phyloP scores from a whole-genome alignment of 2,797 vertebrate species.

The Pangasius krempfi region DNA sequence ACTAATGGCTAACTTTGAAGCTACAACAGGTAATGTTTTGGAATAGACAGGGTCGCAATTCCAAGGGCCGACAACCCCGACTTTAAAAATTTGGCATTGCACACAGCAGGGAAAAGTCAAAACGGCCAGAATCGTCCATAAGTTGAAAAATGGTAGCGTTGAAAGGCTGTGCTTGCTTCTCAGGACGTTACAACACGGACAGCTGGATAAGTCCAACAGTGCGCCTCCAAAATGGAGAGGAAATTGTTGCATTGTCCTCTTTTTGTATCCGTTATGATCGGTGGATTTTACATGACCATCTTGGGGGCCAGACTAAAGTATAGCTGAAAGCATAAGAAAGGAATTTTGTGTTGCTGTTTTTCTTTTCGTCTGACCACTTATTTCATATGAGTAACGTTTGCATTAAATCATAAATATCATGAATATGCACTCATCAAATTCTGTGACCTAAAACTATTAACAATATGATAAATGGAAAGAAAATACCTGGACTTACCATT shows the following conservation, averaged over 20 bases:
- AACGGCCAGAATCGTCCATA: constrained; percentile 76
- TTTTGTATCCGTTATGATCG: constrained; percentile 60
- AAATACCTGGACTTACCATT: not conserved
- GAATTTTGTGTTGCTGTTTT: not conserved
- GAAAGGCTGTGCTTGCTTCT: constrained; percentile 61
- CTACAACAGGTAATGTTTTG: constrained; percentile 70
- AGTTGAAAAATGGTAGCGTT: constrained; percentile 63
- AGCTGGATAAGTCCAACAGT: constrained; percentile 65
- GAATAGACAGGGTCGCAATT: constrained; percentile 75
- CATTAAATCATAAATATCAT: not conserved
- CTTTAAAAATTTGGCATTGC: constrained; percentile 75
- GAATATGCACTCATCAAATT: not conserved
- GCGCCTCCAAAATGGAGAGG: constrained; percentile 64
- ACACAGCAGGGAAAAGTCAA: constrained; percentile 73
- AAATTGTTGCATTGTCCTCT: constrained; percentile 80
- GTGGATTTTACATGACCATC: constrained; percentile 62
- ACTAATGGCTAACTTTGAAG: constrained; percentile 71
- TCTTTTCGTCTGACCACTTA: not conserved
- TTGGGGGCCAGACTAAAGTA: constrained; percentile 44
- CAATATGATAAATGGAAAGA: not conserved
- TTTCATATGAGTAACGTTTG: not conserved
- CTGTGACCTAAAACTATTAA: not conserved
- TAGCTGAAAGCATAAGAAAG: constrained; percentile 52
- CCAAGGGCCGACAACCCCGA: constrained; percentile 81
- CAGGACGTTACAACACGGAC: constrained; percentile 59